These are phyloP conservation scores for Scomberomorus guttatus DNA, from an alignment of 2,797 vertebrate species.

Conservation along the genomic window DNA sequence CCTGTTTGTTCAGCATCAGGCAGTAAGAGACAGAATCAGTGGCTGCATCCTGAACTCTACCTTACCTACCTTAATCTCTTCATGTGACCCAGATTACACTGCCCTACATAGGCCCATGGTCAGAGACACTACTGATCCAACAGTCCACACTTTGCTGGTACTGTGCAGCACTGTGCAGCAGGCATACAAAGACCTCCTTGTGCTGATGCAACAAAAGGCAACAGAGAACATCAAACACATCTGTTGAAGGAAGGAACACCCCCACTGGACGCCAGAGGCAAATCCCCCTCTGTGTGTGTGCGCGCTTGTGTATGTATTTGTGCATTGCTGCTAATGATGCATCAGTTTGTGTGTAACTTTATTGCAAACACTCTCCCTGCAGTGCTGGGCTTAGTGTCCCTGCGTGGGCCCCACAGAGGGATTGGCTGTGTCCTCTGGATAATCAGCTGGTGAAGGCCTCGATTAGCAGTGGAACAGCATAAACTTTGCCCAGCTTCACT, in stretches of 20 bases:
- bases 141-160: conserved; percentile 50
- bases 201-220: conserved; percentile 84
- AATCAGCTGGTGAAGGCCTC: conserved; percentile 76
- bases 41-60: conserved; percentile 40
- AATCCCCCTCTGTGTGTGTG: conserved; percentile 37
- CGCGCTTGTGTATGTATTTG: conserved; percentile 46
- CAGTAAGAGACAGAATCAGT: conserved; percentile 26
- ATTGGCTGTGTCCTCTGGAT: conserved; percentile 58
- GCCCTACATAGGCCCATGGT: conserved; percentile 37
- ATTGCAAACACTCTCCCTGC: conserved; percentile 31
- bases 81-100: conserved; percentile 68
- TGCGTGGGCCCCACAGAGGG: conserved; percentile 61
- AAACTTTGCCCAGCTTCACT: conserved; percentile 61
- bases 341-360: conserved; percentile 38
- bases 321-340: conserved; percentile 45
- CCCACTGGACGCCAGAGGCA: conserved; percentile 71
- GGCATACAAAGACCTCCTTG: conserved; percentile 77
- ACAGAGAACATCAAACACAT: conserved; percentile 82
- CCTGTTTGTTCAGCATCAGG: conserved; percentile 9
- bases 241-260: conserved; percentile 73
- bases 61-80: conserved; percentile 59
- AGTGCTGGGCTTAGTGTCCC: conserved; percentile 53
- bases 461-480: conserved; percentile 61
- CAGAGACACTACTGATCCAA: conserved; percentile 53
- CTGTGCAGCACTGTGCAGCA: conserved; percentile 51